Conservation (phyloP, 1,140 invertebrate species). For the Papilio xuthus region DNA sequence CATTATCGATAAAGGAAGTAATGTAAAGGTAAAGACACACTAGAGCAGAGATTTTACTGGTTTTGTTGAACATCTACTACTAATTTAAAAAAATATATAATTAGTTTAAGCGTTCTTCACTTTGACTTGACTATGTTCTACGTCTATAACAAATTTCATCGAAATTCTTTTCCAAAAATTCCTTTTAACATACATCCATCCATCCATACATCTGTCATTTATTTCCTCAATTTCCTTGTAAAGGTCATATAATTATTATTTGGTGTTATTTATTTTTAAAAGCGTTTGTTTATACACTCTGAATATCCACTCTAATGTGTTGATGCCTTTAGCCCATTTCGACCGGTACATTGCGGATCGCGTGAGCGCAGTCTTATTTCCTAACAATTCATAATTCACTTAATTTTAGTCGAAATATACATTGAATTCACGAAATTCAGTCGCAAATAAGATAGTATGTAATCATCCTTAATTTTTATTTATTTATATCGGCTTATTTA, state of each 20-base stretch:
- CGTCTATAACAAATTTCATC: no score
- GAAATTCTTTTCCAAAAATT: no score
- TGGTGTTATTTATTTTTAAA: neutral
- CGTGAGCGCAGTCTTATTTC: neutral
- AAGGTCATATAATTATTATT: neutral
- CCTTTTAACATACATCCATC: no score
- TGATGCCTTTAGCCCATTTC: neutral
- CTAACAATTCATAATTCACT: neutral
- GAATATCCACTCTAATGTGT: neutral
- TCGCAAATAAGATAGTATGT: neutral
- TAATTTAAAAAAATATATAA: no score
- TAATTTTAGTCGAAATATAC: neutral
- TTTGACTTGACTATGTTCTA: neutral
- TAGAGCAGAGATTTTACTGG: neutral
- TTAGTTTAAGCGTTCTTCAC: no score
- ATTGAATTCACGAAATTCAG: neutral
- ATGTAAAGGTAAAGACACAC: neutral
- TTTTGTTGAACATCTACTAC: no score
- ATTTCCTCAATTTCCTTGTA: neutral
- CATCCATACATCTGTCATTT: no score
- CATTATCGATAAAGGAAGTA: conserved; percentile 10
- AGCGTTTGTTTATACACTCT: neutral
- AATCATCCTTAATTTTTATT: neutral
- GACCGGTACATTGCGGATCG: neutral
- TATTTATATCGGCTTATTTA: no score